A percentile compares a stretch with the other conserved stretches of the same genome.
Conservation (phyloP, 2,113 vertebrate genomes). For the Actenoides lindsayi region DNA sequence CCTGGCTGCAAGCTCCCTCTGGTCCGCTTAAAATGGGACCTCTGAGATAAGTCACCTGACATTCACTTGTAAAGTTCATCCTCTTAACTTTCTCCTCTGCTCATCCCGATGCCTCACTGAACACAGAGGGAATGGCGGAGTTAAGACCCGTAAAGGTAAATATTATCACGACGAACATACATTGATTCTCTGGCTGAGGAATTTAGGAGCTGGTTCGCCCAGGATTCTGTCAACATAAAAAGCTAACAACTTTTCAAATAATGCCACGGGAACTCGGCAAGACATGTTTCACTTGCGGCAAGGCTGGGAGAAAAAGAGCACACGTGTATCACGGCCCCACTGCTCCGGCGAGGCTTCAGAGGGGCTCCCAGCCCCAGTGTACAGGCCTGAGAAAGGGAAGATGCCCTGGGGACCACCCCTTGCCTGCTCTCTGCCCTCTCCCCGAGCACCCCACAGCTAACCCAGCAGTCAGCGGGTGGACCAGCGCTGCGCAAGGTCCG, state of each 20-base stretch:
- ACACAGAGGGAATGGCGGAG: accelerated
- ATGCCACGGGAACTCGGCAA: accelerated
- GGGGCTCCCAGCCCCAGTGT: accelerated
- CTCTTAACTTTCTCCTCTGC: neutral
- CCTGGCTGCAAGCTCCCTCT: neutral
- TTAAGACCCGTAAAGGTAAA: neutral
- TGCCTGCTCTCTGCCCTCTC: neutral
- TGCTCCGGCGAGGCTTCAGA: neutral
- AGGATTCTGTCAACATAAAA: neutral
- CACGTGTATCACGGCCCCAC: neutral
- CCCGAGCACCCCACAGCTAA: neutral
- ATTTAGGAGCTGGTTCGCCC: neutral
- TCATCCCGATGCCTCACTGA: neutral
- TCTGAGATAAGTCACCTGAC: neutral
- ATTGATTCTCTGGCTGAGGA: accelerated
- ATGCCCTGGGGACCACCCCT: neutral
- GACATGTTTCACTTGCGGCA: neutral
- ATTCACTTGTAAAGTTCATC: neutral
- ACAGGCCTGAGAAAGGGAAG: neutral
- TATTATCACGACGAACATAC: accelerated
- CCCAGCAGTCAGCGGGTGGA: accelerated
- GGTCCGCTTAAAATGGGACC: neutral
- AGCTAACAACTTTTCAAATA: neutral
- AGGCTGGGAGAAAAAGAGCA: neutral
- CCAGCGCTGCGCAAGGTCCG: neutral